These are phyloP conservation scores for Pseudoatta argentina DNA, from an alignment of 1,140 invertebrate genomes.

Conservation along the genomic window DNA sequence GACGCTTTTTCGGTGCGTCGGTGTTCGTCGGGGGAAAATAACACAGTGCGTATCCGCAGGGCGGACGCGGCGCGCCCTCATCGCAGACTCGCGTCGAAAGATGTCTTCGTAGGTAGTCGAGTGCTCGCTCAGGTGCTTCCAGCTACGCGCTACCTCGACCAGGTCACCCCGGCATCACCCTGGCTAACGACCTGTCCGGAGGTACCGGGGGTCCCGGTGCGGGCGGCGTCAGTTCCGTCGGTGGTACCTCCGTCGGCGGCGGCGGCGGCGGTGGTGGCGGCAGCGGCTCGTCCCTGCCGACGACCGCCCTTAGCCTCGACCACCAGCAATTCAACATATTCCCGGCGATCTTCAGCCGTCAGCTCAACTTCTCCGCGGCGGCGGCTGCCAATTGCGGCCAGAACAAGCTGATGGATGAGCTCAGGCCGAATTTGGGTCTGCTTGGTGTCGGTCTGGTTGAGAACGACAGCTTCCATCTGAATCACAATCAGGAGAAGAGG, in stretches of 20 bases:
- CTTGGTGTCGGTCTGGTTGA: slow-evolving; percentile 92
- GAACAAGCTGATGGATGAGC: slow-evolving; percentile 93
- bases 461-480: slow-evolving; percentile 90
- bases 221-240: slow-evolving; percentile 80
- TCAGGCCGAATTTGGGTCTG: slow-evolving; percentile 92
- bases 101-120: slow-evolving; percentile 63
- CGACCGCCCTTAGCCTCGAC: slow-evolving; percentile 87
- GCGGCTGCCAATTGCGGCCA: slow-evolving; percentile 89
- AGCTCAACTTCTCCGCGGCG: slow-evolving; percentile 92
- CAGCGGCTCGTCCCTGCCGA: slow-evolving; percentile 80
- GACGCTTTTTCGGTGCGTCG: background rate
- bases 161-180: slow-evolving; percentile 85
- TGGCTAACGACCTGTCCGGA: slow-evolving; percentile 86
- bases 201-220: slow-evolving; percentile 83
- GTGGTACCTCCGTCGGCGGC: slow-evolving; percentile 73
- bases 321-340: slow-evolving; percentile 96
- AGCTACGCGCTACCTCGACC: slow-evolving; percentile 75
- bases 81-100: slow-evolving; percentile 29
- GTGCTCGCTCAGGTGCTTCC: slow-evolving; percentile 25
- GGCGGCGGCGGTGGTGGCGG: slow-evolving; percentile 62
- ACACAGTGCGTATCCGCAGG: slow-evolving; percentile 9
- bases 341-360: slow-evolving; percentile 94
- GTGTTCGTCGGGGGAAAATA: background rate
- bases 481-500: slow-evolving; percentile 87
- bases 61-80: slow-evolving; percentile 44